Evolutionary conservation across 2,797 vertebrate genomes (phyloP), one percentile per base, ranked within the genome.

Genomic region (Garrulus glandarius): DNA sequence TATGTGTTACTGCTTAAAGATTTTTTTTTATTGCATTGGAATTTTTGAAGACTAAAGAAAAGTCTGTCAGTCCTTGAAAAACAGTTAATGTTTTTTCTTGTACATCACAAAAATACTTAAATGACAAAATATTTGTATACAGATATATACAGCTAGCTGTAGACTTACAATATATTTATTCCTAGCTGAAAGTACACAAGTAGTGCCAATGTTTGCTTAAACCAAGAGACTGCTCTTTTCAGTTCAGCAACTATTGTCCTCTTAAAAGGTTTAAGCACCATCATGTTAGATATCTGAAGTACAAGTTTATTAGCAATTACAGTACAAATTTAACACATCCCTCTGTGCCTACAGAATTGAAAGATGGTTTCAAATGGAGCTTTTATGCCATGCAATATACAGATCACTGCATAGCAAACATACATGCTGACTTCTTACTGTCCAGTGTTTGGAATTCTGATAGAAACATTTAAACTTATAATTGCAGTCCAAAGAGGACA

Each of bases 221-320:
- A 86, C 30, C 23, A 29, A 55, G n/a, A 84, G 46, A 36, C 47
- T 78, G 61, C 26, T 87, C 37, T 89, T 80, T 83, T 69, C 61
- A 67, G 60, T 77, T 85, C 53, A 72, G 57, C 50, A 85, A 10
- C 65, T 65, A 55, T 5, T 69, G n/a, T 70, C 50, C 44, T 90
- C 69, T 80, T 59, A 26, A 69, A 89, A 86, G 18, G 30, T 76
- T 92, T 83, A 89, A 84, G 74, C 57, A 89, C 12, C 50, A 71
- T 71, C 24, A 44, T 27, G 23, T n/a, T 56, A 91, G 83, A 64
- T 49, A 67, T 12, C 61, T 50, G 46, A 71, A 84, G 23, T 83
- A 84, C 60, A 57, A 80, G 57, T 76, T 85, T 78, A 78, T 75
- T 55, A 93, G 44, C n/a, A 91, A 57, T 75, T 83, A 41, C 23